These are phyloP conservation scores for Drosophila mojavensis DNA, from an alignment of 1,140 invertebrate genomes.

Conservation along the genomic window DNA sequence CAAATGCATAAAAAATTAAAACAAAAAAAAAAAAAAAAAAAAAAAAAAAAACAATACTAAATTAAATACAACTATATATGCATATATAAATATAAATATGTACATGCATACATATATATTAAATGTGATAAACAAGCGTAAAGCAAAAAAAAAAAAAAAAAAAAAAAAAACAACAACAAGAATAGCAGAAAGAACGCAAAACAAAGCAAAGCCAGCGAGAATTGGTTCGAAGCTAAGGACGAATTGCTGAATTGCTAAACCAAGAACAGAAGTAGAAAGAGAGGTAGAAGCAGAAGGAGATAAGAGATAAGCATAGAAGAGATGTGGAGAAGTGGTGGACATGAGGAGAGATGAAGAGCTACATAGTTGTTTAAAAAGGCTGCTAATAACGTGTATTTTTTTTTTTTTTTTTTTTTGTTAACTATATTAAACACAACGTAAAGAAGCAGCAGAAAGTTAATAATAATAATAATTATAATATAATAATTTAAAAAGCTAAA, in stretches of 20 bases:
- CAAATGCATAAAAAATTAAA: constrained; percentile 38
- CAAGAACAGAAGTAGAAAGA: constrained; percentile 1
- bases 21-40: too few relatives aligned
- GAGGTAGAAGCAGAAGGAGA: not conserved
- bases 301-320: not conserved
- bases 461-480: constrained; percentile 57
- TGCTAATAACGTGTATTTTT: constrained; percentile 56
- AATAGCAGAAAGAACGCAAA: constrained; percentile 9
- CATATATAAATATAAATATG: constrained; percentile 49
- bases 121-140: constrained; percentile 80
- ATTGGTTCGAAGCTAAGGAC: constrained; percentile 20
- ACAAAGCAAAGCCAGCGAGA: constrained; percentile 21
- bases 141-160: constrained; percentile 65
- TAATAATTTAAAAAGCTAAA: constrained; percentile 30
- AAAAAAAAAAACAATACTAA: constrained; percentile 27
- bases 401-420: constrained; percentile 69
- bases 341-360: constrained; percentile 32
- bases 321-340: constrained; percentile 19
- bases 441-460: constrained; percentile 63
- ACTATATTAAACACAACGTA: constrained; percentile 55
- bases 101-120: constrained; percentile 63
- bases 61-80: constrained; percentile 60
- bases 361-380: constrained; percentile 73
- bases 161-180: constrained; percentile 7
- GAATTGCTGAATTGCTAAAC: constrained; percentile 22